Base-by-base conservation (phyloP, 2,888 invertebrate species). In the Hermaeophaga mercurialis region DNA sequence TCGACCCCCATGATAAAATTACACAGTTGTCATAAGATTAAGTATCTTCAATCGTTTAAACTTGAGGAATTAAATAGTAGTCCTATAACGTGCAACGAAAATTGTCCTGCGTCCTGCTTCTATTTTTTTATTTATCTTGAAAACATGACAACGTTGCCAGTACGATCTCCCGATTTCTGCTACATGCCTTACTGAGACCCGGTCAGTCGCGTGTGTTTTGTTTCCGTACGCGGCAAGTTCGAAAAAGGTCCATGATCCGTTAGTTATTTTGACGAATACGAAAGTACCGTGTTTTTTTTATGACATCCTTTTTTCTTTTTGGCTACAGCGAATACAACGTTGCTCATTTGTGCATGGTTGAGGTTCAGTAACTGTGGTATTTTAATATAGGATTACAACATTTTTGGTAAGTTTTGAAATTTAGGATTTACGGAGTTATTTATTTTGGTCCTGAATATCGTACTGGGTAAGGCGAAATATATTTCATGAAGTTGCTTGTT, bases 121-220 rank as follows among this genome's bases (percentile, higher is more conserved):
- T 6, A 22, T 22, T 22, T 22, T 44, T 44, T 8, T 24, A 44
- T 49, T 8, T 31, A 4, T 6, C n/a, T 11, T 6, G 26, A 3
- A 26, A 12, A 39, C 26, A 17, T 34, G 47, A 47, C 59, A 53
- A 56, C 59, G 9, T 28, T 5, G 55, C 44, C 8, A 22, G 47
- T 52, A 31, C 33, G 22, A 28, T 56, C 54, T 63, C 19, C 58
- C 44, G 59, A 56, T 55, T 54, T 54, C 61, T 31, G 55, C 59
- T 39, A 48, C 52, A 58, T 52, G 38, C 57, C 57, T 58, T 59
- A 53, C 39, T 38, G 50, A 43, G 58, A 61, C 54, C 33, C 36
- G 63, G 55, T 49, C 61, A 61, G 61, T 59, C 62, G 58, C 54
- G 55, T 47, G 62, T 43, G 54, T 60, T 46, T 56, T 46, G 47